Percentiles rank a stretch among this genome's conserved stretches.
These are phyloP conservation scores for Orius insidiosus DNA, from an alignment of 1,140 invertebrate genomes.

Conservation along the genomic window DNA sequence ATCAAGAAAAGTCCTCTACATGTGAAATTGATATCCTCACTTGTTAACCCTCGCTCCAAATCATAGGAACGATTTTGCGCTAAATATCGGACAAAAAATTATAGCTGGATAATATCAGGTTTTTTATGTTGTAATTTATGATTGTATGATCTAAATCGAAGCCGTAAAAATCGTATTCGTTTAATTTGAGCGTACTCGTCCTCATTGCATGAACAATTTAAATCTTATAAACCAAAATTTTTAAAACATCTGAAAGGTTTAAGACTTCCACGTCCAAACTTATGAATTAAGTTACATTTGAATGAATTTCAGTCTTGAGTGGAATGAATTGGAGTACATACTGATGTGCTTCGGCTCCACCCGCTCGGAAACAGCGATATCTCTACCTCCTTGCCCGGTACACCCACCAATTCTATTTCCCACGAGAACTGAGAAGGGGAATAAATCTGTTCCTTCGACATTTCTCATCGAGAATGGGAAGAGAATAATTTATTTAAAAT, in stretches of 20 bases:
- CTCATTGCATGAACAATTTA: background rate
- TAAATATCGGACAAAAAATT: conserved; percentile 41
- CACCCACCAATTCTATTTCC: too few species aligned
- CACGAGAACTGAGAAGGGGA: too few species aligned
- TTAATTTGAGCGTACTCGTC: conserved; percentile 24
- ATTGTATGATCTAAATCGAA: conserved; percentile 67
- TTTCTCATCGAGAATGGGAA: too few species aligned
- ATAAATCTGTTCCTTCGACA: too few species aligned
- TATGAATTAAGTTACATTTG: background rate
- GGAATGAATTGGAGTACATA: too few species aligned
- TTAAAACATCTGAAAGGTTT: background rate
- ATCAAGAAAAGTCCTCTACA: conserved; percentile 62
- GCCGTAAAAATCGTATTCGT: conserved; percentile 55
- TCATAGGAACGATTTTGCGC: conserved; percentile 43
- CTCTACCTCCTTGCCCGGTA: too few species aligned
- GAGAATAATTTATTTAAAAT: too few species aligned
- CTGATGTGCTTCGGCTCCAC: too few species aligned
- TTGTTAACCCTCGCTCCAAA: conserved; percentile 32
- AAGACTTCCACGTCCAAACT: background rate
- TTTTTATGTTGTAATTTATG: conserved; percentile 44
- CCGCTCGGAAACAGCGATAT: too few species aligned
- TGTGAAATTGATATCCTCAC: conserved; percentile 40
- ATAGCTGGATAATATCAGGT: conserved; percentile 43
- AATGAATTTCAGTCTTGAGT: too few species aligned
- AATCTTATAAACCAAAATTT: background rate